Base-by-base conservation (phyloP, 2,113 vertebrate species). In the Anhinga anhinga region DNA sequence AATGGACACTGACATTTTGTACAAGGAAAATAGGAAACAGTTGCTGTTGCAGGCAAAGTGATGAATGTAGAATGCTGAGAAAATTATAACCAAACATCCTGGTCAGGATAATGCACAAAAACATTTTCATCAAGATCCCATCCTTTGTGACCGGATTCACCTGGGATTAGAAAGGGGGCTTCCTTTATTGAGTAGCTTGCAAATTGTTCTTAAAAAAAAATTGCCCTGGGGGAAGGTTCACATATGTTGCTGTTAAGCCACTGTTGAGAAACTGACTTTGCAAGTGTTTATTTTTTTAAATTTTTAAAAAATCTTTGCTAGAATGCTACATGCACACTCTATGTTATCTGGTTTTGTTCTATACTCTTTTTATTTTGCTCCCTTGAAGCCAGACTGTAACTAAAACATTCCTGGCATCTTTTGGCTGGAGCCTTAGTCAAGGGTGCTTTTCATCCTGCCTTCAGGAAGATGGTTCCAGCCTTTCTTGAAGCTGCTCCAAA, bases 401-500 rank as follows among this genome's bases (percentile, higher is more conserved):
- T 93, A 63, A 92, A 96, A 90, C 80, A 80, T 93, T 88, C 88
- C 67, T 70, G 56, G 42, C 65, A 22, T 94, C 87, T 76, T 95
- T 91, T 96, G 90, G 79, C 91, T 70, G 77, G 32, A 49, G 69
- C 52, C 65, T 36, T 49, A 95, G 87, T 82, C 80, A 86, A 52
- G 77, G 67, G 67, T 17, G 1, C 84, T 83, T 90, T 56, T 36
- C 72, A 69, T 92, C 62, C 81, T 82, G 44, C 91, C 93, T 70
- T 89, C 53, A 53, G 44, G 84, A 91, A 66, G 73, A 45, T 67
- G 56, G 19, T 77, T 92, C 56, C 80, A 72, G 78, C 65, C 63
- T 86, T 95, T 82, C 91, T 89, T 93, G 59, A 90, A 83, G 80
- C 77, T 44, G 49, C 63, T 96, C 95, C 83, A 91, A 72, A 52